Conservation (phyloP, 2,113 vertebrate species). For the Sclerurus mexicanus region DNA sequence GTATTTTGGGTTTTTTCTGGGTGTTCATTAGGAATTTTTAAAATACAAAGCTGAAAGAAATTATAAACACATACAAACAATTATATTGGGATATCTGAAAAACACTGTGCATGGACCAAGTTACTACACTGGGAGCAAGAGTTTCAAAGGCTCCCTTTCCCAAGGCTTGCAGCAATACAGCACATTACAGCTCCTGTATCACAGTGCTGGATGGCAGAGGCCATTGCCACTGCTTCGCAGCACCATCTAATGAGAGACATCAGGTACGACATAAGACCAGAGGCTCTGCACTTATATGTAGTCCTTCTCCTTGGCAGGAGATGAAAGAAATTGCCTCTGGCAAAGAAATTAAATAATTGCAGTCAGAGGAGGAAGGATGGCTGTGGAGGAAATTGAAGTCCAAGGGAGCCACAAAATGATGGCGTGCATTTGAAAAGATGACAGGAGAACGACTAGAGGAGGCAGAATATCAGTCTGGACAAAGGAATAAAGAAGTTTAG, state of each 20-base stretch:
- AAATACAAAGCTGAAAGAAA: background rate
- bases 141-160: background rate
- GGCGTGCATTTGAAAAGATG: background rate
- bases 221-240: background rate
- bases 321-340: constrained; percentile 32
- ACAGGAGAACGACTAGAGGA: background rate
- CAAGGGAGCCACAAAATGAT: background rate
- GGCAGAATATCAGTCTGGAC: background rate
- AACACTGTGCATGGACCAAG: background rate
- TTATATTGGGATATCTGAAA: background rate
- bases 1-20: no score
- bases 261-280: background rate
- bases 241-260: constrained; percentile 10
- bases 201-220: background rate
- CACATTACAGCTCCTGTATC: background rate
- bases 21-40: background rate
- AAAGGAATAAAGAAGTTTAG: background rate
- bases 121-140: background rate
- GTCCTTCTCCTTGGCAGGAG: background rate
- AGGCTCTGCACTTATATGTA: background rate
- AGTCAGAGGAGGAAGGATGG: background rate
- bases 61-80: background rate
- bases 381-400: constrained; percentile 1
- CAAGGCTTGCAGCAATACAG: accelerated
- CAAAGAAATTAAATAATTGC: constrained; percentile 36